phyloP scores from a whole-genome alignment of 2,797 vertebrate genomes.

The Gallinago nigripennis region DNA sequence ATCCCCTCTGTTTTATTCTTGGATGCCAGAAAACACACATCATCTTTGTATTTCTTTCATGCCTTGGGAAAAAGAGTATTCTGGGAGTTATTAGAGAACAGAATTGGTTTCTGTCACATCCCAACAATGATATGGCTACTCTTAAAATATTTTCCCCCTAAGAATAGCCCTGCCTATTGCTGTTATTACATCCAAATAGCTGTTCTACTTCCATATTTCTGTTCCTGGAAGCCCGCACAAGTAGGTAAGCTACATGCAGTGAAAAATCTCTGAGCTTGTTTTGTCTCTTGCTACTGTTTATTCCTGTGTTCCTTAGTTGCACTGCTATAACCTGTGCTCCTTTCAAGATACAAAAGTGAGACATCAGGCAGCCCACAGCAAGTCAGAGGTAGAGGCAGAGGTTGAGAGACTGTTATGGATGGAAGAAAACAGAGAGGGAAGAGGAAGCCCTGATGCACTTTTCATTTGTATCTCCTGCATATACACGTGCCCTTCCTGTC shows the following conservation, averaged over 20 bases:
- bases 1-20: constrained; percentile 8
- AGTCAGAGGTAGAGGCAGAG: background rate
- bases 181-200: constrained; percentile 23
- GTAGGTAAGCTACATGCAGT: background rate
- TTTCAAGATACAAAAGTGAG: background rate
- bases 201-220: background rate
- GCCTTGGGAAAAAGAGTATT: constrained; percentile 42
- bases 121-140: background rate
- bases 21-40: constrained; percentile 7
- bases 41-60: constrained; percentile 17
- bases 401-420: background rate
- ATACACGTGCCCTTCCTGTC: background rate
- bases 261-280: background rate
- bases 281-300: background rate
- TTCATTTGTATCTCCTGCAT: background rate
- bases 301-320: background rate
- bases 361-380: background rate
- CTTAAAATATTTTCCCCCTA: constrained; percentile 48
- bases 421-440: background rate
- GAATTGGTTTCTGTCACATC: constrained; percentile 53
- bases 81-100: constrained; percentile 33
- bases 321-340: background rate
- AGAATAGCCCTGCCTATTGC: constrained; percentile 47
- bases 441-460: background rate
- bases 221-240: background rate